Evolutionary conservation across 2,888 invertebrate species (phyloP), one percentile per base, ranked within the genome.

Genomic region (Aleiodes alternator): DNA sequence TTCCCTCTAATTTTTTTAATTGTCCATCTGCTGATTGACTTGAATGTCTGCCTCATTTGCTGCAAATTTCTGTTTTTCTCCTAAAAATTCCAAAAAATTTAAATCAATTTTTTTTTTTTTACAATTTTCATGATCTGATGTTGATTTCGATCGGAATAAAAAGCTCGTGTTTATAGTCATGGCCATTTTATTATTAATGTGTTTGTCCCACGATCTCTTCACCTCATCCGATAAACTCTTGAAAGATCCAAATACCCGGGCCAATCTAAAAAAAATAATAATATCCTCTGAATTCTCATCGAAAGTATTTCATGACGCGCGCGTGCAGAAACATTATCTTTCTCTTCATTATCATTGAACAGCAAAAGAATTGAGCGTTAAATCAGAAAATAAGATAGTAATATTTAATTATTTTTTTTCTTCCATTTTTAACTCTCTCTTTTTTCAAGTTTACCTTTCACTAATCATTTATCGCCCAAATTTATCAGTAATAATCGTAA

Each of bases 131-230:
- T 6, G 6, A 34, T 34, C 34, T 64, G 16, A 43, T 4, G n/a
- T 48, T 48, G 8, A 48, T 64, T 64, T 43, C 2, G 29, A 34
- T 38, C 1, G n/a, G 7, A 43, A 43, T n/a, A 14, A 14, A 34
- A 6, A 34, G 34, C 34, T 1, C 31, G 14, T 31, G 12, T 34
- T 59, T 14, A 11, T n/a, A 23, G 16, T 23, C 64, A 43, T 48
- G 64, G 43, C 3, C 9, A 16, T 64, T 64, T 43, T 14, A 51
- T 16, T 9, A 64, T 23, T 16, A 48, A 48, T 43, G 48, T 64
- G 9, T 64, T 38, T 64, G 64, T 43, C 64, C 48, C 64, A 48
- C 43, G 64, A 64, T 64, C 51, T 68, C 12, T 68, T 68, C 50
- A 68, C 51, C 51, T 68, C 29, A 14, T 51, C 50, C 50, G 68